Percentiles rank a stretch among this genome's conserved stretches.
phyloP scores from a whole-genome alignment of 2,113 vertebrate genomes.

The Pipa parva region DNA sequence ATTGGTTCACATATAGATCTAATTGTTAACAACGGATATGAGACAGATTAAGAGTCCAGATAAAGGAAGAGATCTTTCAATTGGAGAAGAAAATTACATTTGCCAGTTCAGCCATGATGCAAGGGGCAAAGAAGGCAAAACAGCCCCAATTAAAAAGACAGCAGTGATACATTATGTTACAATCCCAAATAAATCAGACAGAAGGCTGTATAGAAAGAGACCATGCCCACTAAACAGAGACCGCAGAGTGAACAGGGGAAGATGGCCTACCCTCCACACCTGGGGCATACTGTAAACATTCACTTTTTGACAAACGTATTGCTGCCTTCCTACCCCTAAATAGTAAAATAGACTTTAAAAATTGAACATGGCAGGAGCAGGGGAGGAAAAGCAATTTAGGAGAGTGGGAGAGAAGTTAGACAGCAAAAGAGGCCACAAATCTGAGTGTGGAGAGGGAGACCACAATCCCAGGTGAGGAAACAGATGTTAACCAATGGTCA shows the following conservation, averaged over 20 bases:
- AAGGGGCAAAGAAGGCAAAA: too few species aligned
- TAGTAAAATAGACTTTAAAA: constrained; percentile 27
- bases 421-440: constrained; percentile 5
- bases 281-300: constrained; percentile 8
- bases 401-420: background rate
- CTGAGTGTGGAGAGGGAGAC: constrained; percentile 6
- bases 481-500: constrained; percentile 76
- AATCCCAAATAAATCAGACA: background rate
- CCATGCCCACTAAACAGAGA: background rate
- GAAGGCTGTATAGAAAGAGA: background rate
- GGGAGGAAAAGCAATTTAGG: constrained; percentile 4
- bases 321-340: constrained; percentile 25
- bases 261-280: background rate
- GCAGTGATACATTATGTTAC: too few species aligned
- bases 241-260: background rate
- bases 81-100: too few species aligned
- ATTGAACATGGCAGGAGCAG: constrained; percentile 15
- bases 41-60: too few species aligned
- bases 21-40: too few species aligned
- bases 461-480: background rate
- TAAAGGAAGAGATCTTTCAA: too few species aligned
- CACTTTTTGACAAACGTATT: background rate
- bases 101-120: too few species aligned
- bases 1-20: too few species aligned
- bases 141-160: background rate